Percentiles rank a stretch among this genome's conserved stretches.
Evolutionary conservation across 2,113 vertebrate species (phyloP).

Genomic region (Turdus rufiventris): DNA sequence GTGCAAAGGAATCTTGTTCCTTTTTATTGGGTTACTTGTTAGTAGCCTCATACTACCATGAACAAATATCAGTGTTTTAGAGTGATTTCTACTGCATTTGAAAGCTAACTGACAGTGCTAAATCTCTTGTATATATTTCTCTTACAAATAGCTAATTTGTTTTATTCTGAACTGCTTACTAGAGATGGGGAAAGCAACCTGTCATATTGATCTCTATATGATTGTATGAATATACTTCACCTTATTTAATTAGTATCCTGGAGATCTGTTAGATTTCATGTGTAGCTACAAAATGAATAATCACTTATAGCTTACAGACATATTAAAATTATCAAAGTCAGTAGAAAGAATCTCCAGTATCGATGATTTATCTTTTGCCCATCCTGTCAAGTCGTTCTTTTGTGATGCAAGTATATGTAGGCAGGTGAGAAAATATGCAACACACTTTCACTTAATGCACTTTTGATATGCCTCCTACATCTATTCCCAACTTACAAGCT

Average conservation of each 20-base stretch:
- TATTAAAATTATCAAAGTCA: not conserved
- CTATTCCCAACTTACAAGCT: not conserved
- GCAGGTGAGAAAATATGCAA: constrained; percentile 12
- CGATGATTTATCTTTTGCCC: not conserved
- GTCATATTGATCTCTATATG: constrained; percentile 20
- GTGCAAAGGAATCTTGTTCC: not conserved
- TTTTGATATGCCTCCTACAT: constrained; percentile 19
- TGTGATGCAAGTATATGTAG: not conserved
- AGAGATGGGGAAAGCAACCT: not conserved
- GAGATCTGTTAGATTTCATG: not conserved
- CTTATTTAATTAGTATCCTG: constrained; percentile 7
- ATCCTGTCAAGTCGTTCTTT: not conserved
- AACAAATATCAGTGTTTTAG: not conserved
- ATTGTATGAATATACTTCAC: not conserved
- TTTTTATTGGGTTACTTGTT: not conserved
- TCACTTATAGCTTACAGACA: not conserved
- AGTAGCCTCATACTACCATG: not conserved
- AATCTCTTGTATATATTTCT: not conserved
- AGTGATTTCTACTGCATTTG: not conserved
- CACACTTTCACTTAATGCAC: not conserved
- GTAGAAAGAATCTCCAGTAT: not conserved
- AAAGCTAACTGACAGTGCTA: not conserved
- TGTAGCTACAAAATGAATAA: constrained; percentile 2
- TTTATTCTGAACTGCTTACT: constrained; percentile 3
- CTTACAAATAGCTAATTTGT: not conserved